Base-by-base conservation (phyloP, 1,140 invertebrate species). In the Mycetomoellerius zeteki region DNA sequence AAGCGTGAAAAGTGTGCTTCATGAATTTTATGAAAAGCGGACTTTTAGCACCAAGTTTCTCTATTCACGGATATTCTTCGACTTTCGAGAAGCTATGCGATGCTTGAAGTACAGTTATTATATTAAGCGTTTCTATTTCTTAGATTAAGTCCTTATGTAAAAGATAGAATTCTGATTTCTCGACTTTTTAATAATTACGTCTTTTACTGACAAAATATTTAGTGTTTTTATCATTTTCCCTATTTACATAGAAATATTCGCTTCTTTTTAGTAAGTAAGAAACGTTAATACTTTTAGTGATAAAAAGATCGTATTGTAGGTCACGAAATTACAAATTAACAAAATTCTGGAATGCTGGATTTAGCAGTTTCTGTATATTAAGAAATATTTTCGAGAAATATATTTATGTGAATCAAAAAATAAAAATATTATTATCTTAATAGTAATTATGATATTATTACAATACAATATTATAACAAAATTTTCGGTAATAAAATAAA, bases 1-100 rank as follows among this genome's bases (percentile, higher is more conserved):
- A 67, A 43, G 33, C 67, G 67, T 24, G 56, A 82, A 60, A 47
- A 67, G 33, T 30, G 75, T 19, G 58, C 37, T 16, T 21, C 30
- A 12, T 24, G 21, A 47, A 30, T 82, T 82, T 72, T 47, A 33
- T 24, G 24, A 19, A 60, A 58, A 33, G 19, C 19, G 27, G 14
- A 60, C 58, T 47, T 73, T 82, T 60, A 71, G 16, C 56, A 21
- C 1, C 27, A 3, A 14, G 10, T 7, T 50, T 43, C 19, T 21
- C 33, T 8, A 52, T 82, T 60, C 64, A n/a, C 5, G 50, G 30
- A 71, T 27, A 24, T 71, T 37, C 10, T 19, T 67, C 27, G 14
- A 14, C 47, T 60, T 24, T n/a, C 16, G 30, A 14, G 6, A 56
- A 54, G n/a, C 14, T 21, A 12, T 12, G 21, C 8, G 0, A 43